Evolutionary conservation across 2,888 invertebrate genomes (phyloP), one percentile per base, ranked within the genome.

Genomic region (Bombylius discolor): DNA sequence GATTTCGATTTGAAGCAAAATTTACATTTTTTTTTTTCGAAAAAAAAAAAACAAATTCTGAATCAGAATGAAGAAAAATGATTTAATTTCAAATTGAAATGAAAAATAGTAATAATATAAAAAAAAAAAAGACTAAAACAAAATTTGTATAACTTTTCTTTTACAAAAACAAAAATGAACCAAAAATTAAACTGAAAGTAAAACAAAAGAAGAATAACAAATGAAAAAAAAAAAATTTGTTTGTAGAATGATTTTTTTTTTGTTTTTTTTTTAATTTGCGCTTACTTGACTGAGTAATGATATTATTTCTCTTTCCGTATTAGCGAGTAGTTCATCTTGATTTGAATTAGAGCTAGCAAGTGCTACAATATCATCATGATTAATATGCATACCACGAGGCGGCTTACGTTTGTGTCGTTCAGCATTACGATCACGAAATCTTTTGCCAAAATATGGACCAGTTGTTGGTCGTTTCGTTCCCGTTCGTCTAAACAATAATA

Each of bases 351-450:
- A 66, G 62, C 67, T 67, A 60, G 94, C 94, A 81, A 97, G 84
- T 66, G 89, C 85, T 65, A 91, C 87, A 74, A 97, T 82, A 80
- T 96, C 96, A 76, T 96, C 96, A 77, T 94, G 90, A 81, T 93
- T 94, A 78, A 97, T 89, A 80, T 92, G 91, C 87, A 97, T 94
- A 76, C 96, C 96, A 68, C 89, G 87, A 60, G 96, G 96, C 67
- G 96, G 89, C 73, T 90, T 89, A 70, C 93, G 86, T 77, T 84
- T 84, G 77, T 83, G 82, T 74, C 73, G 72, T 61, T 76, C 71
- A 52, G 69, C 68, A 64, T 68, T 70, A 57, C 68, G 71, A 60
- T 71, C 68, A 61, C 68, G 67, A 57, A 69, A 68, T 62, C 73
- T 67, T 65, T 70, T 70, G 53, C 69, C 68, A 61, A 68, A 66